Evolutionary conservation across 1,140 invertebrate genomes (phyloP).

Genomic region (Diorhabda sublineata): DNA sequence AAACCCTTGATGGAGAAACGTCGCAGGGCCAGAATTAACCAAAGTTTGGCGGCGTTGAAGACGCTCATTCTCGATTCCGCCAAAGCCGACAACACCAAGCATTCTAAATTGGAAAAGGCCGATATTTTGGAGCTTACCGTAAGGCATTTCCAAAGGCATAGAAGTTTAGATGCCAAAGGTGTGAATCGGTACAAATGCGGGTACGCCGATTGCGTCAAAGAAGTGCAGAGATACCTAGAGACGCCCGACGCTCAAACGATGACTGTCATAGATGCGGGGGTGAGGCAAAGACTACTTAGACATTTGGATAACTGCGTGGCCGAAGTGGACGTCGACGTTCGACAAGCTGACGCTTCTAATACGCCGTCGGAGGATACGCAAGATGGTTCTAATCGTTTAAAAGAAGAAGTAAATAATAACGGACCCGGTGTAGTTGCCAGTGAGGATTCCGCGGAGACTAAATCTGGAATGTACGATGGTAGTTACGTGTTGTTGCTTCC

Average conservation of each 20-base stretch:
- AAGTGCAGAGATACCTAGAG: constrained; percentile 64
- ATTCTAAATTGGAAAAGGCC: constrained; percentile 85
- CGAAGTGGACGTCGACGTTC: constrained; percentile 64
- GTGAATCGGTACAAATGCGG: constrained; percentile 61
- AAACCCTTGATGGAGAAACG: constrained; percentile 92
- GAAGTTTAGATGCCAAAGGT: constrained; percentile 59
- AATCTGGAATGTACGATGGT: constrained; percentile 42
- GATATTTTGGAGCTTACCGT: constrained; percentile 91
- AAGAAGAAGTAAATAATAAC: constrained; percentile 41
- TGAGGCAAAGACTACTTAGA: constrained; percentile 64
- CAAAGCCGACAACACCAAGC: constrained; percentile 67
- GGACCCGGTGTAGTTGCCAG: constrained; percentile 14
- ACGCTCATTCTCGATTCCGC: constrained; percentile 67
- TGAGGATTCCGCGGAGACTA: constrained; percentile 28
- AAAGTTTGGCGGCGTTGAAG: constrained; percentile 81
- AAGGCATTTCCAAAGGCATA: constrained; percentile 73
- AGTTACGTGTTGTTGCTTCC: constrained; percentile 45
- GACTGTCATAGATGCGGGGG: constrained; percentile 59
- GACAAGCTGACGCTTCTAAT: constrained; percentile 42
- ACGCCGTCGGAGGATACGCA: constrained; percentile 26
- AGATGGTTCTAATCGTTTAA: constrained; percentile 27
- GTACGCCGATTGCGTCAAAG: constrained; percentile 76
- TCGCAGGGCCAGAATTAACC: constrained; percentile 82
- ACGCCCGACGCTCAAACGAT: constrained; percentile 63
- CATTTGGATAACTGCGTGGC: constrained; percentile 68